Conservation (phyloP, 2,113 vertebrate genomes). For the Notothenia rossii region DNA sequence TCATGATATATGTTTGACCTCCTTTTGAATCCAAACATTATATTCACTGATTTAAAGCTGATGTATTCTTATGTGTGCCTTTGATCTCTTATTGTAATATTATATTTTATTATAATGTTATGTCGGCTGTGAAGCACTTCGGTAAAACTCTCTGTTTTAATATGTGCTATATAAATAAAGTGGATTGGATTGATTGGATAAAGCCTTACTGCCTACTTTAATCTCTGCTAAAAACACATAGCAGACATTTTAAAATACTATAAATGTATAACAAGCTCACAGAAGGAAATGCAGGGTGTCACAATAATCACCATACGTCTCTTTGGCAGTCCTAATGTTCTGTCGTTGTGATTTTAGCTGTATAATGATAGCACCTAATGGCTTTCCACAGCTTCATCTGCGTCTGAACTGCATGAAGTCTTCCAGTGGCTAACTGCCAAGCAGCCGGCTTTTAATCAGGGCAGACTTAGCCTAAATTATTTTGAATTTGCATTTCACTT, state of each 20-base stretch:
- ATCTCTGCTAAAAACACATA: not conserved
- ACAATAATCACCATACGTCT: not conserved
- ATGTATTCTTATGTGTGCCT: too few species aligned
- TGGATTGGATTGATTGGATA: too few species aligned
- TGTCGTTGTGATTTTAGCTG: constrained; percentile 45
- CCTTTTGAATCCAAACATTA: not conserved
- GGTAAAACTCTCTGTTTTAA: too few species aligned
- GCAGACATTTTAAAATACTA: not conserved
- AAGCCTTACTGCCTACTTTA: too few species aligned
- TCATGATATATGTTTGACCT: too few species aligned
- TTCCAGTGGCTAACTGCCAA: constrained; percentile 69
- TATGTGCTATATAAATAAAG: too few species aligned
- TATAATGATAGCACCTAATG: constrained; percentile 49
- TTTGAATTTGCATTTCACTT: constrained; percentile 68
- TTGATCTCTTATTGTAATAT: too few species aligned
- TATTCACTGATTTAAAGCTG: too few species aligned
- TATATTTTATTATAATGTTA: too few species aligned
- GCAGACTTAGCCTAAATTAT: constrained; percentile 65
- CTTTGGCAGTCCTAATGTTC: constrained; percentile 5
- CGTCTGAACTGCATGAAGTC: constrained; percentile 52
- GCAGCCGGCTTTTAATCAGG: constrained; percentile 68
- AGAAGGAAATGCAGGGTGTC: not conserved
- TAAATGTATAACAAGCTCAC: not conserved
- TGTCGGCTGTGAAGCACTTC: too few species aligned
- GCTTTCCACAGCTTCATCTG: constrained; percentile 48